Evolutionary conservation across 2,113 vertebrate genomes (phyloP).

Genomic region (Rhabdomys dilectus): DNA sequence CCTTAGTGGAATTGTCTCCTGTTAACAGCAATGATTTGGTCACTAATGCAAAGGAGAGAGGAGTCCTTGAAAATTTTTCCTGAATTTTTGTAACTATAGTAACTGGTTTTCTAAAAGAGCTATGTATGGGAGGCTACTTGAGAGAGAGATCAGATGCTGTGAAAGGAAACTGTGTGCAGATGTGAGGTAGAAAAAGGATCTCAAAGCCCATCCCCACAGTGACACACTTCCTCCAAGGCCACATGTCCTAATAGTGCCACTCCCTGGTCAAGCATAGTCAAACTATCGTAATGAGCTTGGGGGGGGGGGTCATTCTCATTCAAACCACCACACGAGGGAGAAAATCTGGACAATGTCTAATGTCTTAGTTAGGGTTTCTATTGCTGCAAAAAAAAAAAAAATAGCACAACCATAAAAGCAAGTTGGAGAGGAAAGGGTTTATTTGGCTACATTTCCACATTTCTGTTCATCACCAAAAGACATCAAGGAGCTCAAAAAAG

Average conservation of each 20-base stretch:
- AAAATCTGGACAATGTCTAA: background rate
- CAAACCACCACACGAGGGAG: background rate
- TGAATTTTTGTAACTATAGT: slow-evolving; percentile 7
- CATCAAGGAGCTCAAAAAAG: background rate
- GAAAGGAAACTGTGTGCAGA: background rate
- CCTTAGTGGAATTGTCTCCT: background rate
- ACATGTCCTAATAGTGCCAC: no score
- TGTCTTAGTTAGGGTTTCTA: background rate
- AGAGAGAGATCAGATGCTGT: background rate
- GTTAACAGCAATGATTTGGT: background rate
- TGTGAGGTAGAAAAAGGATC: background rate
- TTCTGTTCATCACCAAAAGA: background rate
- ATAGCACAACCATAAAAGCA: background rate
- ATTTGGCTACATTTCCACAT: background rate
- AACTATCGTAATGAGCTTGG: background rate
- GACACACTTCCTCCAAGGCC: no score
- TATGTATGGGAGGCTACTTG: background rate
- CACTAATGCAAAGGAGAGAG: background rate
- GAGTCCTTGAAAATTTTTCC: background rate
- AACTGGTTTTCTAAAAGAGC: slow-evolving; percentile 27
- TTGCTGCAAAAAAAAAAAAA: background rate
- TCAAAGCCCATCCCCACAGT: no score
- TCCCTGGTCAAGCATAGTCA: no score
- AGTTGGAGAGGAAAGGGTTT: background rate
- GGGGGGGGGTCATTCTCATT: background rate